Evolutionary conservation across 2,888 invertebrate species (phyloP).

Genomic region (Lepidochrysops patricia): DNA sequence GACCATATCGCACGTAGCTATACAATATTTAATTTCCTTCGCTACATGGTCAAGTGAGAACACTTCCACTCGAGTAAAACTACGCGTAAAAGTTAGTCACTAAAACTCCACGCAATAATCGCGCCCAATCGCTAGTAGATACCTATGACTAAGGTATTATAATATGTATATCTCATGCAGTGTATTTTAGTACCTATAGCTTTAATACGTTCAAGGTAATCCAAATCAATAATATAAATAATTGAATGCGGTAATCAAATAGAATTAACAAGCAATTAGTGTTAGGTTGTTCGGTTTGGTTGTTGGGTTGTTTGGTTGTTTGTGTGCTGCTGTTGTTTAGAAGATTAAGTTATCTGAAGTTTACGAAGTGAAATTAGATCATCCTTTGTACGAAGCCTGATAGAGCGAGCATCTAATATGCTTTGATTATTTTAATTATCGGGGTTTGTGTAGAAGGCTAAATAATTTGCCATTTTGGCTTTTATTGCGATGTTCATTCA

Average conservation of each 20-base stretch:
- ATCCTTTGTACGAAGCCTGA: constrained; percentile 4
- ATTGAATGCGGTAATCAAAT: background rate
- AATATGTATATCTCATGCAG: background rate
- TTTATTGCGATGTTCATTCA: no score
- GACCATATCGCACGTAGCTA: no score
- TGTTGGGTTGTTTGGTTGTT: background rate
- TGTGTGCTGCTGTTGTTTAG: background rate
- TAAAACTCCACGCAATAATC: no score
- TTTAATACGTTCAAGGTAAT: background rate
- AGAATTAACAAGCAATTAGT: background rate
- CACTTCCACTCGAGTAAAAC: no score
- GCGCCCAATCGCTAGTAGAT: no score
- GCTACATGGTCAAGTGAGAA: no score
- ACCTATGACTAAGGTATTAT: background rate
- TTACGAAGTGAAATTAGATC: constrained; percentile 9
- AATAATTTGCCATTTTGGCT: background rate
- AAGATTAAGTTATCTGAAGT: constrained; percentile 4
- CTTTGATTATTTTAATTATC: background rate
- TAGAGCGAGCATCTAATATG: background rate
- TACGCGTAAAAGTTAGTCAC: no score
- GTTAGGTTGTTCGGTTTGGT: background rate
- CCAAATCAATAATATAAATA: background rate
- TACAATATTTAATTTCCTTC: no score
- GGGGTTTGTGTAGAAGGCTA: background rate
- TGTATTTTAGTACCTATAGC: no score